A percentile compares a stretch with the other conserved stretches of the same genome.
phyloP scores from a whole-genome alignment of 2,888 invertebrate species.

The Drosophila vallismaia region DNA sequence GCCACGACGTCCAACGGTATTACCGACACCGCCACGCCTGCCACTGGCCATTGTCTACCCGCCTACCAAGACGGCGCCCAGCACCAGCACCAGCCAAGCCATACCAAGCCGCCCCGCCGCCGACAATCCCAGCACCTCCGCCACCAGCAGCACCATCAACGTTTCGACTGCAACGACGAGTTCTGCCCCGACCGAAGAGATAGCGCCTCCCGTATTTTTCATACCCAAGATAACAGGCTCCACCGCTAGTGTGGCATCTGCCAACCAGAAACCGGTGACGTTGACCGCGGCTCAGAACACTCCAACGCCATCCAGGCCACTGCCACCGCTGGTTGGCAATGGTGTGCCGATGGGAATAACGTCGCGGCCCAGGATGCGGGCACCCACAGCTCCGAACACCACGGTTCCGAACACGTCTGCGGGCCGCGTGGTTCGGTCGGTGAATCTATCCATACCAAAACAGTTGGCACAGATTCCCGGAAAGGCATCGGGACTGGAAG shows the following conservation, averaged over 20 bases:
- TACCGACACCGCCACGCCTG: conserved; percentile 2
- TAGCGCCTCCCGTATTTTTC: neutral
- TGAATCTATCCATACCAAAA: neutral
- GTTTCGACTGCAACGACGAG: neutral
- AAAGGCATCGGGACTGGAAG: no score
- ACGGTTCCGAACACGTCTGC: neutral
- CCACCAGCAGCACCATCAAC: neutral
- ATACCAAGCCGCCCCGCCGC: neutral
- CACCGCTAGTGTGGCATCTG: neutral
- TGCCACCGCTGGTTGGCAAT: neutral
- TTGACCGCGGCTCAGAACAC: neutral
- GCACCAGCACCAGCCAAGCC: neutral
- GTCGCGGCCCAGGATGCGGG: no score
- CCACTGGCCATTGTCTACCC: conserved; percentile 60
- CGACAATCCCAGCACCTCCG: neutral
- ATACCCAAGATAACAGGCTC: conserved; percentile 11
- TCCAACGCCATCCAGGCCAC: neutral
- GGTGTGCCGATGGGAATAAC: conserved; percentile 2
- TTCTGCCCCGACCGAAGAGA: neutral
- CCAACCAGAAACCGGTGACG: neutral
- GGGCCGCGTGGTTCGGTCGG: neutral
- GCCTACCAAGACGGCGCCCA: neutral
- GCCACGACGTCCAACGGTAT: neutral
- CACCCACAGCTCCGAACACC: neutral
- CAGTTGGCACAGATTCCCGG: no score